Evolutionary conservation across 37 sponge, comb jelly and placozoan genomes (phyloP), one percentile per base, ranked within the genome.

Genomic region (Dysidea cf. avara): DNA sequence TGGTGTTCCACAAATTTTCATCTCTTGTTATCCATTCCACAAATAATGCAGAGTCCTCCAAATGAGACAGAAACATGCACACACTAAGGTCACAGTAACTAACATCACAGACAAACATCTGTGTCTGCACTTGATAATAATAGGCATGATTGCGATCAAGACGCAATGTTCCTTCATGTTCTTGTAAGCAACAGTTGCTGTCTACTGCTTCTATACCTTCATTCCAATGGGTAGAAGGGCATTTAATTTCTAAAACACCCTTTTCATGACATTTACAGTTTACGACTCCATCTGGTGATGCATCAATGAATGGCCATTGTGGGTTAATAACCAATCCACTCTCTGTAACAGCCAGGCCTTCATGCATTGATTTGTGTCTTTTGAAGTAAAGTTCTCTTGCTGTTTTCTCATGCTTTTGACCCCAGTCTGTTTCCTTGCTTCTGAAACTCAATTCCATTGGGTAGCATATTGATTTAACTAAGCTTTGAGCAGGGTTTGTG

Each of bases 61-160:
- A n/a, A n/a, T n/a, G n/a, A n/a, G n/a, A n/a, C n/a, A n/a, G n/a
- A n/a, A n/a, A n/a, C 0, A 68, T 69, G 34, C 72, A 85, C 1
- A 85, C 73, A 37, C 57, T 39, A 47, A 85, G 79, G 48, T 85
- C 86, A 29, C 81, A 80, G 38, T 66, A 85, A 25, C 53, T 52
- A 11, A 60, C 50, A 2, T 83, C 16, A 53, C 79, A 72, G 5
- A 67, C 59, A 31, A 48, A 56, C n/a, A 83, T 48, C 40, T 83
- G 48, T 85, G 80, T 17, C 81, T 74, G 38, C 59, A 85, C 36
- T 62, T 52, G 11, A n/a, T 62, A 71, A 53, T 71, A 70, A 39
- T 80, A 71, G n/a, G n/a, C n/a, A n/a, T n/a, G n/a, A n/a, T n/a
- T n/a, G n/a, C n/a, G n/a, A n/a, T n/a, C n/a, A n/a, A n/a, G n/a